Conservation (phyloP, 2,797 vertebrate genomes). For the Garrulus glandarius region DNA sequence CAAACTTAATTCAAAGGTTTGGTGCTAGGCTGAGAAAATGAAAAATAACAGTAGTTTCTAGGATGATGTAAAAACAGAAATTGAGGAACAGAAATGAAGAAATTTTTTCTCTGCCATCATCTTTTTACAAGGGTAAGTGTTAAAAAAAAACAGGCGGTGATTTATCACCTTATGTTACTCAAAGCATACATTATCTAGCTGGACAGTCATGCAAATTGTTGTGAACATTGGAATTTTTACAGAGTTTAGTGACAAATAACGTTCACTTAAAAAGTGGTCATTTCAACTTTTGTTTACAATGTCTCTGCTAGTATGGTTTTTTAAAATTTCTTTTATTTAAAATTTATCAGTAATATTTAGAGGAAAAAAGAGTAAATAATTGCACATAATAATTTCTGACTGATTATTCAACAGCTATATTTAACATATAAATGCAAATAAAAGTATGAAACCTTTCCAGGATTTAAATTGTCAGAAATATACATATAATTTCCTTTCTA, state of each 20-base stretch:
- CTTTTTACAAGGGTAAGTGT: background rate
- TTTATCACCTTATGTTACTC: background rate
- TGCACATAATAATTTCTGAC: background rate
- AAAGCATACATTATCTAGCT: background rate
- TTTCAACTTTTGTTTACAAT: background rate
- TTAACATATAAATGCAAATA: background rate
- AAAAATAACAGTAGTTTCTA: background rate
- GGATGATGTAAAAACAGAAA: background rate
- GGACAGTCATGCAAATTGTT: background rate
- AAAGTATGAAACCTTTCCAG: background rate
- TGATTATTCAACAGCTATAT: background rate
- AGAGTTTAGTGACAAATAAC: background rate
- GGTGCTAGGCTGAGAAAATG: background rate
- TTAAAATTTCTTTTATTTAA: rapidly evolving
- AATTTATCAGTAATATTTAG: background rate
- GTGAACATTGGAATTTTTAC: background rate
- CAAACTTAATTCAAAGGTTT: background rate
- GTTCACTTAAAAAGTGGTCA: background rate
- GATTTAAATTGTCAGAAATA: background rate
- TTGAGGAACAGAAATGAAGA: background rate
- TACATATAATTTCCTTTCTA: background rate
- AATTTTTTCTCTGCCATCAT: rapidly evolving
- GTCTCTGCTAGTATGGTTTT: background rate
- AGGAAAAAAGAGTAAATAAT: background rate
- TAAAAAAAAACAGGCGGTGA: rapidly evolving